Base-by-base conservation (phyloP, 2,888 invertebrate species). In the Torymus auratus region DNA sequence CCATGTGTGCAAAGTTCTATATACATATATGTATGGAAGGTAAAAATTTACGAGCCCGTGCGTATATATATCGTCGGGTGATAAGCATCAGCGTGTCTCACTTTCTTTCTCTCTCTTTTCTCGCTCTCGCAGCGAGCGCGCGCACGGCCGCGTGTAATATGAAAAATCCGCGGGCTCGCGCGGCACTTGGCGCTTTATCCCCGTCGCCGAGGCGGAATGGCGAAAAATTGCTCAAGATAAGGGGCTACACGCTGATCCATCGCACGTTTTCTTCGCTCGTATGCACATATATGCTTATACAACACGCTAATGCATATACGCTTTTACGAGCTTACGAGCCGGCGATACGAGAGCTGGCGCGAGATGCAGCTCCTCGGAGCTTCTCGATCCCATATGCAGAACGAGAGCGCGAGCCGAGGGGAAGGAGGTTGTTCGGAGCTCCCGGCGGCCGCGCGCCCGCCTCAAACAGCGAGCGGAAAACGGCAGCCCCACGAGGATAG, bases 141-240 rank as follows among this genome's bases (percentile, higher is more conserved):
- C 20, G 28, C 28, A 28, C 28, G 28, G 28, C 28, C 28, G 3
- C 28, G 3, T 28, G 28, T 28, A 15, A 5, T 23, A 58, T 50
- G 55, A 41, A 65, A 65, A 53, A 58, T 65, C 41, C 41, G 52
- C 52, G 15, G 12, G 60, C 17, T 60, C 60, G 3, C 20, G 60
- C 60, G 17, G 60, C 5, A 23, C 61, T 28, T 28, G 28, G 28
- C 28, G 28, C 28, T 50, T 41, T 62, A 62, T 62, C 23, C 20
- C 12, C 56, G 50, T 67, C n/a, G 73, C 12, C 3, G 12, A 13
- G 11, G 50, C 15, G 50, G 1, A 52, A 56, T 14, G 50, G 14
- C 60, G 76, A 76, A 69, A 76, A 76, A 76, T 61, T 14, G 41
- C 14, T 11, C 69, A 62, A 68, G 69, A 61, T 68, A 69, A 76